A percentile compares a stretch with the other conserved stretches of the same genome.
These are phyloP conservation scores for Penelope pileata DNA, from an alignment of 2,113 vertebrate genomes.

Conservation along the genomic window DNA sequence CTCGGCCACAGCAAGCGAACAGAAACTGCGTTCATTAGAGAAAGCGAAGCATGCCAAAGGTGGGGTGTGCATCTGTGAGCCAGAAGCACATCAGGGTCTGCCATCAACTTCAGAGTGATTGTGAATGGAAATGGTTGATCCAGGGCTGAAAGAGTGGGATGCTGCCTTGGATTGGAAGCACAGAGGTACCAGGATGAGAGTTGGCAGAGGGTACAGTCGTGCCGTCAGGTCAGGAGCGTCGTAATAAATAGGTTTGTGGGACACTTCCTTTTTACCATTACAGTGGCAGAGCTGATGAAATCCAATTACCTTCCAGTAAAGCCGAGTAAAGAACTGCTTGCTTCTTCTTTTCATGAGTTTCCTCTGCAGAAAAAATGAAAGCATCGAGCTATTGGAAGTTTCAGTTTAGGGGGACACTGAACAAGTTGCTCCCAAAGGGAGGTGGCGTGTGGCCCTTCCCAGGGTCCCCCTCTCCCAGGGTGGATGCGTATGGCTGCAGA, in stretches of 20 bases:
- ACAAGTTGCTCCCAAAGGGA: not conserved
- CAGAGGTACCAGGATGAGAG: not conserved
- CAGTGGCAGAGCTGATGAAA: not conserved
- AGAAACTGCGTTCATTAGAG: rapidly evolving
- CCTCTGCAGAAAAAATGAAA: not conserved
- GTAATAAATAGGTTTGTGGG: not conserved
- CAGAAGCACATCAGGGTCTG: not conserved
- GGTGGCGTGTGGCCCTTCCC: not conserved
- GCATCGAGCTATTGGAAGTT: not conserved
- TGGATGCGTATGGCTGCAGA: not conserved
- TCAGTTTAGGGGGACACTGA: not conserved
- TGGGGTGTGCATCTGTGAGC: not conserved
- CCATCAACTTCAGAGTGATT: not conserved
- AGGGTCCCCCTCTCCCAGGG: rapidly evolving
- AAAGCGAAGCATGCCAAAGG: rapidly evolving
- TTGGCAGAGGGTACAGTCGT: not conserved
- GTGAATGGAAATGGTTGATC: not conserved
- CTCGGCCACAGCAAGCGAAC: not conserved
- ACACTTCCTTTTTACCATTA: not conserved
- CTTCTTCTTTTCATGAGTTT: not conserved
- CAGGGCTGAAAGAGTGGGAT: not conserved
- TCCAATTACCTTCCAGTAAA: not conserved
- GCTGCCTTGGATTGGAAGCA: not conserved
- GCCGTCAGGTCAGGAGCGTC: not conserved
- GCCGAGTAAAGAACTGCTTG: not conserved